These are phyloP conservation scores for Orius insidiosus DNA, from an alignment of 1,140 invertebrate species.

Conservation along the genomic window DNA sequence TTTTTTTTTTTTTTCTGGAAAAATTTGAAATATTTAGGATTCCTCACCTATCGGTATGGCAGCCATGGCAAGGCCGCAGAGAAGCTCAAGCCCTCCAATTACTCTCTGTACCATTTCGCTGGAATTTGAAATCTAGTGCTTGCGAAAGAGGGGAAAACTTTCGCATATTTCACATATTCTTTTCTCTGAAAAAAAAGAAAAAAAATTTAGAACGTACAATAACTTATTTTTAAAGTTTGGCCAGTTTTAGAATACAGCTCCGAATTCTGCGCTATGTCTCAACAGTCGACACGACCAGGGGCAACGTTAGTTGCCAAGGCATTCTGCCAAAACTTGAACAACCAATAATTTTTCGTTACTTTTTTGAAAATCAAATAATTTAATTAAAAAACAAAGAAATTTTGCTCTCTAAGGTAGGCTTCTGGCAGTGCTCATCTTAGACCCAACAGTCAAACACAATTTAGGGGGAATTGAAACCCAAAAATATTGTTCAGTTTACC, in stretches of 20 bases:
- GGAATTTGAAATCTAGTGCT: constrained; percentile 70
- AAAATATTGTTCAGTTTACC: too few relatives aligned
- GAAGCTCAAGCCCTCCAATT: constrained; percentile 73
- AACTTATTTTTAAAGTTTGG: constrained; percentile 1
- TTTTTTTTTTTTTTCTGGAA: too few relatives aligned
- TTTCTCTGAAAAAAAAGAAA: constrained; percentile 67
- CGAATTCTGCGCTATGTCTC: neutral
- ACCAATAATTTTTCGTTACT: too few relatives aligned
- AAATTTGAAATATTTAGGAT: constrained; percentile 6
- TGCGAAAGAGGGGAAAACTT: constrained; percentile 84
- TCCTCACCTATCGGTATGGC: constrained; percentile 72
- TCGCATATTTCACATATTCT: constrained; percentile 91
- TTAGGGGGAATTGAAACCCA: too few relatives aligned
- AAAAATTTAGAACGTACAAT: neutral
- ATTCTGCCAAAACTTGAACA: constrained; percentile 6
- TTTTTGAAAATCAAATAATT: too few relatives aligned
- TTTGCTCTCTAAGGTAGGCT: too few relatives aligned
- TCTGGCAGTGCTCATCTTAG: too few relatives aligned
- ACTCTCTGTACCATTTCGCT: constrained; percentile 81
- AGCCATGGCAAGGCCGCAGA: constrained; percentile 74
- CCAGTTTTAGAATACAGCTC: neutral
- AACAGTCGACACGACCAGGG: neutral
- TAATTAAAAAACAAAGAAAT: too few relatives aligned
- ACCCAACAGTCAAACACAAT: too few relatives aligned
- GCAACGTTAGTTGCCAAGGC: constrained; percentile 5